phyloP scores from a whole-genome alignment of 1,140 invertebrate genomes.

The Ceratoteleas bidentatus region DNA sequence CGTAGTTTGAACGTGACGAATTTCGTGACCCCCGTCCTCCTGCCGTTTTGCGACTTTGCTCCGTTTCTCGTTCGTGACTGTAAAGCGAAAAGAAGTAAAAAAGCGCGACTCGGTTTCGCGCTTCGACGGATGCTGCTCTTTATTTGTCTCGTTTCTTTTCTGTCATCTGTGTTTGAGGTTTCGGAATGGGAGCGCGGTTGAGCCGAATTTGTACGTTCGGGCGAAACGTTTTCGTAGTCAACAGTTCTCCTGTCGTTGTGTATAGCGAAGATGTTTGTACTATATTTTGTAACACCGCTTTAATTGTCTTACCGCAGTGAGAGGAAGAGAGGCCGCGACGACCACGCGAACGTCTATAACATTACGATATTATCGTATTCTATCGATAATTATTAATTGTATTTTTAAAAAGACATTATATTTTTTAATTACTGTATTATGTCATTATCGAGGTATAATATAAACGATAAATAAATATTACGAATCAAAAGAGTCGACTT shows the following conservation, averaged over 20 bases:
- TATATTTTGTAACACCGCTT: slow-evolving; percentile 80
- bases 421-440: slow-evolving; percentile 81
- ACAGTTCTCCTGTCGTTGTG: slow-evolving; percentile 70
- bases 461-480: slow-evolving; percentile 67
- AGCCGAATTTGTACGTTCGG: slow-evolving; percentile 14
- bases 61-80: slow-evolving; percentile 7
- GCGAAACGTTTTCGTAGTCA: slow-evolving; percentile 21
- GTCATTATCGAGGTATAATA: slow-evolving; percentile 69
- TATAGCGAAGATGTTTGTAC: slow-evolving; percentile 76
- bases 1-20: slow-evolving; percentile 53
- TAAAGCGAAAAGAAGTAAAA: background rate
- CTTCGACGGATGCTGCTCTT: slow-evolving; percentile 43
- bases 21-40: slow-evolving; percentile 12
- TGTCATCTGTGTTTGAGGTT: slow-evolving; percentile 3
- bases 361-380: slow-evolving; percentile 64
- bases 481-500: slow-evolving; percentile 20
- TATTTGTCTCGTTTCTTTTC: slow-evolving; percentile 24
- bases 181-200: background rate
- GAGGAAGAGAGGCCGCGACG: slow-evolving; percentile 42
- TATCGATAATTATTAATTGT: slow-evolving; percentile 73
- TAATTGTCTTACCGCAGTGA: slow-evolving; percentile 68
- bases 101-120: slow-evolving; percentile 11
- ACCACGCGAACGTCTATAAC: slow-evolving; percentile 62
- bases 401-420: slow-evolving; percentile 79
- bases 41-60: slow-evolving; percentile 18